Conservation (phyloP, 2,888 invertebrate species). For the Drosophila tanythrix region DNA sequence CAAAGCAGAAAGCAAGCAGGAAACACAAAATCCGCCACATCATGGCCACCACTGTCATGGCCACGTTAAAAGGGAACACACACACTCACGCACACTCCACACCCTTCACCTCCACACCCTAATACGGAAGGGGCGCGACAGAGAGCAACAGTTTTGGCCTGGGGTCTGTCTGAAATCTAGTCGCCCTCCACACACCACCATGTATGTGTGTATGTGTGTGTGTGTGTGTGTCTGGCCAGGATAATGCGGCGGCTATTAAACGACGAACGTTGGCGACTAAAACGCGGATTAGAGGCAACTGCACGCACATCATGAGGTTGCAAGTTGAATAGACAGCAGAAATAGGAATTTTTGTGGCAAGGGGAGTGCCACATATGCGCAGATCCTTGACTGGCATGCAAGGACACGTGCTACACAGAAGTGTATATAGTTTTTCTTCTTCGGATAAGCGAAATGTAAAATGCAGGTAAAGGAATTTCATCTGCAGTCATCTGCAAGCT, state of each 20-base stretch:
- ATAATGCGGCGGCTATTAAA: slow-evolving; percentile 45
- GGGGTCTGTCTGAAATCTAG: background rate
- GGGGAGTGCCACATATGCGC: slow-evolving; percentile 20
- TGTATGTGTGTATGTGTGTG: background rate
- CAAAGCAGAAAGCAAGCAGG: slow-evolving; percentile 56
- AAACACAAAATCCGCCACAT: slow-evolving; percentile 69
- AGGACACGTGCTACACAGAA: slow-evolving; percentile 67
- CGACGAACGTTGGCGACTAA: slow-evolving; percentile 57
- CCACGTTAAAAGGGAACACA: slow-evolving; percentile 22
- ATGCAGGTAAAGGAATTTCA: slow-evolving; percentile 18
- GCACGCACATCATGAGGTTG: slow-evolving; percentile 74
- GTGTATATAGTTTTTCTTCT: background rate
- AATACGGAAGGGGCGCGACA: slow-evolving; percentile 7
- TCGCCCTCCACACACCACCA: background rate
- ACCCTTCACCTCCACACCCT: background rate
- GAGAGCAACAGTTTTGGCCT: slow-evolving; percentile 52
- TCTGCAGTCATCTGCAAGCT: slow-evolving; percentile 1
- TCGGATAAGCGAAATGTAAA: background rate
- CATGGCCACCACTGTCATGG: slow-evolving; percentile 46
- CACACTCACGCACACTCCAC: background rate
- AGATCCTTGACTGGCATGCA: slow-evolving; percentile 70
- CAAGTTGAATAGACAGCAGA: slow-evolving; percentile 31
- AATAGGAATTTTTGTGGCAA: slow-evolving; percentile 4
- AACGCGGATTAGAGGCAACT: slow-evolving; percentile 77
- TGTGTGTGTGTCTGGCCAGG: slow-evolving; percentile 29